These are phyloP conservation scores for Tadarida brasiliensis DNA, from an alignment of 2,797 vertebrate genomes.

Conservation along the genomic window DNA sequence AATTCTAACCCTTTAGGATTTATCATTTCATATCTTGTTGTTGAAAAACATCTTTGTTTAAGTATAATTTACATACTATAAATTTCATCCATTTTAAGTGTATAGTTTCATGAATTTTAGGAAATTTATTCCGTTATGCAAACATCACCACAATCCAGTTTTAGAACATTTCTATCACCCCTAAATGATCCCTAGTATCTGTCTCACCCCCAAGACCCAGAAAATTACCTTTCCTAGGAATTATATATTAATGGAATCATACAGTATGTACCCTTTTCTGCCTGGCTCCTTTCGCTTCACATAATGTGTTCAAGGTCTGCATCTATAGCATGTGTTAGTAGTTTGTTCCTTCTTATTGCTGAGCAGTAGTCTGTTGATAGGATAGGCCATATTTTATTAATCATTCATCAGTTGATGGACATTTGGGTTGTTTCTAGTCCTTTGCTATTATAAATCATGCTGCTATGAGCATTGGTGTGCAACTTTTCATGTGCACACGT, in stretches of 20 bases:
- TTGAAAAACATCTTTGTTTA: neutral
- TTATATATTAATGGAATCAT: neutral
- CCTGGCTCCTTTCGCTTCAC: neutral
- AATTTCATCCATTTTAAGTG: neutral
- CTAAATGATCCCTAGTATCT: neutral
- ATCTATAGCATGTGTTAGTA: too few relatives aligned
- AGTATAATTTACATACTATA: neutral
- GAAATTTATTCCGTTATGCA: neutral
- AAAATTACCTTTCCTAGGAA: neutral
- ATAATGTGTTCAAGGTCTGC: neutral
- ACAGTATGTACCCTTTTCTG: neutral
- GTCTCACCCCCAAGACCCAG: neutral
- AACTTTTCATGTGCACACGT: neutral
- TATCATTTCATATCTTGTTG: neutral
- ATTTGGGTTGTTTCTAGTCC: neutral
- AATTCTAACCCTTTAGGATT: neutral
- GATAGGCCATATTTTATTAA: neutral
- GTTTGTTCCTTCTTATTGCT: neutral
- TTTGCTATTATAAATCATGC: conserved; percentile 24
- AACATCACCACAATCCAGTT: neutral
- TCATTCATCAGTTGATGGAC: neutral
- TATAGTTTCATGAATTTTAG: neutral
- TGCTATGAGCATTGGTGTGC: neutral
- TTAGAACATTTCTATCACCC: neutral
- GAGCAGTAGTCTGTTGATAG: neutral